Conservation (phyloP, 2,113 vertebrate species). For the Leptosomus discolor region DNA sequence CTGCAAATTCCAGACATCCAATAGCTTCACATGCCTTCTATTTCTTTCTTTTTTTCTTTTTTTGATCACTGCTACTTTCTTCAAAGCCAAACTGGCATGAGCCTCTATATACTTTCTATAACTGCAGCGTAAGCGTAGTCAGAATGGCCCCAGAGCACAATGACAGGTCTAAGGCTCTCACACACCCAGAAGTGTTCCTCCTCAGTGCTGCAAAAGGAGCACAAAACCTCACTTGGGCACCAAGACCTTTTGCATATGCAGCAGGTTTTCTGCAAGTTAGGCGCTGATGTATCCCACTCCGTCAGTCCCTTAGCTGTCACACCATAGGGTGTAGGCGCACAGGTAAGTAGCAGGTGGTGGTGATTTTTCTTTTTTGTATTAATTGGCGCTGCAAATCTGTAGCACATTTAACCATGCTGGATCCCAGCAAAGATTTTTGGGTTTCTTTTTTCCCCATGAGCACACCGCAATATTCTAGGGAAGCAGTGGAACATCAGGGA, state of each 20-base stretch:
- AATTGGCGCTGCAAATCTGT: background rate
- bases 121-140: rapidly evolving
- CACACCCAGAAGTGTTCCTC: background rate
- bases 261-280: background rate
- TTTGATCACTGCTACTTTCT: background rate
- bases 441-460: background rate
- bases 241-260: background rate
- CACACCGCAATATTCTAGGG: background rate
- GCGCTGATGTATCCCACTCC: background rate
- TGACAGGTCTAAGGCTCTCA: background rate
- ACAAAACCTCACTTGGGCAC: background rate
- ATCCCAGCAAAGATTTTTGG: background rate
- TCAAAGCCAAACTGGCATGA: background rate
- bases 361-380: background rate
- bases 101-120: background rate
- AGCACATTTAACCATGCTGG: background rate
- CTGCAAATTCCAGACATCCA: background rate
- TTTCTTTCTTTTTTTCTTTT: background rate
- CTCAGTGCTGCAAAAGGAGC: background rate
- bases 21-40: background rate
- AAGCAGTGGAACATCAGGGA: background rate
- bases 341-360: background rate
- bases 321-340: rapidly evolving
- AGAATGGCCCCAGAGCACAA: background rate
- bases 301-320: background rate